phyloP scores from a whole-genome alignment of 2,888 invertebrate species.

The Clepsis dumicolana region DNA sequence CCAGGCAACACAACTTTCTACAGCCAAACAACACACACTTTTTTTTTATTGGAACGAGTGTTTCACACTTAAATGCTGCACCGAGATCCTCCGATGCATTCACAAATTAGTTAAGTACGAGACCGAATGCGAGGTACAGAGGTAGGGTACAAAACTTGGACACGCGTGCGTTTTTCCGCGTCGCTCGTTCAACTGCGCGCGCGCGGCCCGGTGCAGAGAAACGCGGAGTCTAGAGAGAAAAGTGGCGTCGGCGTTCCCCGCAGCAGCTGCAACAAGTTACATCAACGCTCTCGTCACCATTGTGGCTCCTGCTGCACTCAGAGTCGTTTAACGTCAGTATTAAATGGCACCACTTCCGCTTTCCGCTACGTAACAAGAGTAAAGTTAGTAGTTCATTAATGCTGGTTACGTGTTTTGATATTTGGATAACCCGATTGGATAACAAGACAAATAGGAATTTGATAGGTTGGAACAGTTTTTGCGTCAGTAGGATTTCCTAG shows the following conservation, averaged over 20 bases:
- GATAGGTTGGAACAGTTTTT: slow-evolving; percentile 18
- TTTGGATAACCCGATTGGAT: slow-evolving; percentile 39
- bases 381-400: slow-evolving; percentile 2
- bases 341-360: slow-evolving; percentile 62
- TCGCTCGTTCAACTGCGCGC: slow-evolving; percentile 68
- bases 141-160: slow-evolving; percentile 37
- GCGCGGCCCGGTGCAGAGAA: slow-evolving; percentile 50
- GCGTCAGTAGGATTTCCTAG: slow-evolving; percentile 11
- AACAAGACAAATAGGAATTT: slow-evolving; percentile 26
- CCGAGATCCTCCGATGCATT: slow-evolving; percentile 50
- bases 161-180: slow-evolving; percentile 68
- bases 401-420: slow-evolving; percentile 33
- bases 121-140: too few relatives aligned
- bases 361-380: slow-evolving; percentile 48
- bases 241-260: slow-evolving; percentile 66
- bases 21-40: slow-evolving; percentile 49
- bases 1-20: slow-evolving; percentile 67
- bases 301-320: slow-evolving; percentile 15
- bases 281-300: slow-evolving; percentile 67
- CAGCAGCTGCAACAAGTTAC: slow-evolving; percentile 64
- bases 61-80: slow-evolving; percentile 54
- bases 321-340: slow-evolving; percentile 24
- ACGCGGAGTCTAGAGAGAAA: slow-evolving; percentile 79
- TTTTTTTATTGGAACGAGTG: slow-evolving; percentile 48
- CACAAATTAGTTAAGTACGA: slow-evolving; percentile 39